Conservation (phyloP, 2,113 vertebrate genomes). For the Engraulis encrasicolus region DNA sequence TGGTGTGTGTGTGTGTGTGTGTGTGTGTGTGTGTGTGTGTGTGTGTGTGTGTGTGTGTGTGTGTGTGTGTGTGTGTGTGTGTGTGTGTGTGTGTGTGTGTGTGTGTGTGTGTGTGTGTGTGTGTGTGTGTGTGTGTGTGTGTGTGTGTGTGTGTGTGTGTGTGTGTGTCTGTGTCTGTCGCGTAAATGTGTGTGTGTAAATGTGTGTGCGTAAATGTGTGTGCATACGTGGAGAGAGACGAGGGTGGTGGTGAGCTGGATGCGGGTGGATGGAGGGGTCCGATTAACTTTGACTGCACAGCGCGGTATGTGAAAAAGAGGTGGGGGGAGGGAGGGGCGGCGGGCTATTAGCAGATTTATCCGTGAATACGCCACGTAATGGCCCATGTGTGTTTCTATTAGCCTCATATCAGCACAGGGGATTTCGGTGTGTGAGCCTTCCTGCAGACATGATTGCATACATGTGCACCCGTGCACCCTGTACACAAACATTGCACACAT, state of each 20-base stretch:
- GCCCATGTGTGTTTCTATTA: slow-evolving; percentile 65
- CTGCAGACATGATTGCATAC: not conserved
- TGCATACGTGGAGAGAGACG: no score
- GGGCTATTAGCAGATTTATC: slow-evolving; percentile 72
- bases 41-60: no score
- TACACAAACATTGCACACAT: not conserved
- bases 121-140: slow-evolving; percentile 11
- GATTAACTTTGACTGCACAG: slow-evolving; percentile 73
- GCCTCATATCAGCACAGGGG: slow-evolving; percentile 54
- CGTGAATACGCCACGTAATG: slow-evolving; percentile 67
- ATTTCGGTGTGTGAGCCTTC: slow-evolving; percentile 54
- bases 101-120: not conserved
- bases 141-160: no score
- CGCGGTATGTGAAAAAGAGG: slow-evolving; percentile 63
- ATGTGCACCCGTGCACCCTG: not conserved
- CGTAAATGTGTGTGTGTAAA: slow-evolving; percentile 18
- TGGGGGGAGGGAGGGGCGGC: slow-evolving; percentile 29
- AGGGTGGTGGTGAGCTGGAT: not conserved
- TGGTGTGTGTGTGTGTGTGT: not conserved
- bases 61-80: slow-evolving; percentile 6
- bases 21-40: not conserved
- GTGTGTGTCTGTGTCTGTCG: no score
- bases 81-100: no score
- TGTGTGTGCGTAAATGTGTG: no score
- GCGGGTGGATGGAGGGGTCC: slow-evolving; percentile 48